These are phyloP conservation scores for Drosophila villosipedis DNA, from an alignment of 2,888 invertebrate genomes.

Conservation along the genomic window DNA sequence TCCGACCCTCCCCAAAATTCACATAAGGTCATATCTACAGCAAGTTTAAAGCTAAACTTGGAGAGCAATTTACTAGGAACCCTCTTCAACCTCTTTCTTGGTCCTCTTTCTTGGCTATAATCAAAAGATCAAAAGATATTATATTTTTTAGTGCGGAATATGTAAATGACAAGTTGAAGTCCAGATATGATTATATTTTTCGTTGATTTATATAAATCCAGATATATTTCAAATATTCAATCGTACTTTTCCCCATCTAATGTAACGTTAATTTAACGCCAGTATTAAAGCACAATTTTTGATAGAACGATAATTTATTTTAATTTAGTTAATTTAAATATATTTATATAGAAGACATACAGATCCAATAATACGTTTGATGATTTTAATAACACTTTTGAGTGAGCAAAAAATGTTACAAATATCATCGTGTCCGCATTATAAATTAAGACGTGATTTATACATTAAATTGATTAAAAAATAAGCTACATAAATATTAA, in stretches of 20 bases:
- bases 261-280: background rate
- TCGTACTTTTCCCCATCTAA: background rate
- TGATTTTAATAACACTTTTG: constrained; percentile 63
- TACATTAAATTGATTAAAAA: constrained; percentile 6
- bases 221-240: background rate
- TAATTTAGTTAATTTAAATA: constrained; percentile 22
- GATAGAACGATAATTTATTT: constrained; percentile 53
- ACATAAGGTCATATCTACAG: background rate
- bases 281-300: constrained; percentile 14
- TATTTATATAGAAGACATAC: constrained; percentile 14
- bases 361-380: constrained; percentile 8
- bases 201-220: background rate
- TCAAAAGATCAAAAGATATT: background rate
- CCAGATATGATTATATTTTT: background rate
- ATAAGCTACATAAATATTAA: constrained; percentile 6
- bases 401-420: constrained; percentile 78
- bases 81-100: background rate
- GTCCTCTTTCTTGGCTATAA: too few species aligned
- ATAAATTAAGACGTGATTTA: constrained; percentile 16
- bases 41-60: background rate
- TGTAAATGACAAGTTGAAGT: background rate
- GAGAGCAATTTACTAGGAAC: background rate
- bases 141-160: background rate
- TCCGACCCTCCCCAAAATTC: background rate
- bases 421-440: constrained; percentile 23